Evolutionary conservation across 2,888 invertebrate genomes (phyloP).

Genomic region (Agrotis clavis): DNA sequence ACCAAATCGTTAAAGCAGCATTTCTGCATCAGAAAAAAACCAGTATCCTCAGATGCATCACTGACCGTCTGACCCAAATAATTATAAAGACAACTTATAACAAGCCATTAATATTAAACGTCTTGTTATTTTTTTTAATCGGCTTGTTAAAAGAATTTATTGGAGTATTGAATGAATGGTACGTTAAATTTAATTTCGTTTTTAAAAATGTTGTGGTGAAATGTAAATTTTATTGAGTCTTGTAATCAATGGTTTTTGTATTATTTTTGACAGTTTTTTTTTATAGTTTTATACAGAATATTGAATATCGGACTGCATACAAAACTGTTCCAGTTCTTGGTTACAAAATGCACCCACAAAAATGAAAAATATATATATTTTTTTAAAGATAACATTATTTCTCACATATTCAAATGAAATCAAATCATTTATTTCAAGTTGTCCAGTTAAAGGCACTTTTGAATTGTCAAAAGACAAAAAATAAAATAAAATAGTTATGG

Average conservation of each 20-base stretch:
- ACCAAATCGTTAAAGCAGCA: conserved; percentile 32
- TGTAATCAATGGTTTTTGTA: not conserved
- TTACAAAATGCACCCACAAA: no score
- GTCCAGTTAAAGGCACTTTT: no score
- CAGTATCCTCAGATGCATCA: conserved; percentile 33
- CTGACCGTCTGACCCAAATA: conserved; percentile 66
- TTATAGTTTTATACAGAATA: no score
- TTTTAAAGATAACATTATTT: no score
- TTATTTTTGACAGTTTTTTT: not conserved
- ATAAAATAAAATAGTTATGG: no score
- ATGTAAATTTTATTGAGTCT: not conserved
- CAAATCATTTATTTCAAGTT: no score
- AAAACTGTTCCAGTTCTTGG: no score
- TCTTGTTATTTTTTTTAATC: conserved; percentile 27
- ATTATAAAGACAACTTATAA: conserved; percentile 44
- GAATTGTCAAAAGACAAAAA: no score
- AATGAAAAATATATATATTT: no score
- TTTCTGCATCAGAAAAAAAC: conserved; percentile 42
- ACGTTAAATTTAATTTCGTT: conserved; percentile 8
- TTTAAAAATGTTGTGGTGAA: not conserved
- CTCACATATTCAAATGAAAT: no score
- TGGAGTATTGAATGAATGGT: conserved; percentile 54
- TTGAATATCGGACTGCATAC: not conserved
- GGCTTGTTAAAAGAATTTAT: conserved; percentile 55
- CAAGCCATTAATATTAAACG: conserved; percentile 47